These are phyloP conservation scores for Eupithecia exiguata DNA, from an alignment of 2,888 invertebrate genomes.

Conservation along the genomic window DNA sequence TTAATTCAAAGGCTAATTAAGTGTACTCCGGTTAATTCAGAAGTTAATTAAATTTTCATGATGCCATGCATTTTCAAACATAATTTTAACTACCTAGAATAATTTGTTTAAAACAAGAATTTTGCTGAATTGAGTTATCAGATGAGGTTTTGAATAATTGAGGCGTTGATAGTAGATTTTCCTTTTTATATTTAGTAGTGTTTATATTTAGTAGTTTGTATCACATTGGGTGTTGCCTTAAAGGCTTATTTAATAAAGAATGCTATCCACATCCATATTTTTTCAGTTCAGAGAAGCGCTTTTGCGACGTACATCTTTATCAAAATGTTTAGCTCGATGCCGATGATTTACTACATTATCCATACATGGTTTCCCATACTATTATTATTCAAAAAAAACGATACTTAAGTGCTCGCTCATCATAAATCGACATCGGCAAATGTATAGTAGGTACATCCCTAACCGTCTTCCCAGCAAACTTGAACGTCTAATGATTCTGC, in stretches of 20 bases:
- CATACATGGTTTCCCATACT: background rate
- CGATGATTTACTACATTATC: too few species aligned
- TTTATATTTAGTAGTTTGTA: too few species aligned
- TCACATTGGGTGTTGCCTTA: too few species aligned
- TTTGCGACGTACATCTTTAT: too few species aligned
- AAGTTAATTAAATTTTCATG: constrained; percentile 10
- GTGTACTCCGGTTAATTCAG: background rate
- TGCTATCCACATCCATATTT: too few species aligned
- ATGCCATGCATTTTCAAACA: constrained; percentile 3
- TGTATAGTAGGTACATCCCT: background rate
- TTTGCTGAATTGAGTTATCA: background rate
- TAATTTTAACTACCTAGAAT: constrained; percentile 1
- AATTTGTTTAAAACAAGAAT: background rate
- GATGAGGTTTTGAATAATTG: background rate
- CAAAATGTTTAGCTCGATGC: too few species aligned
- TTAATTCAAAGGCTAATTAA: constrained; percentile 16
- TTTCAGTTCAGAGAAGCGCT: too few species aligned
- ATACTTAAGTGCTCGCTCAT: background rate
- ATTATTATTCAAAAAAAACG: background rate
- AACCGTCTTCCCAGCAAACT: background rate
- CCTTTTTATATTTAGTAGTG: too few species aligned
- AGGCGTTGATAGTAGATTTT: too few species aligned
- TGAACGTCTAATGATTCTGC: background rate
- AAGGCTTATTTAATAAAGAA: too few species aligned
- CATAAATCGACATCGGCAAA: background rate